phyloP scores from a whole-genome alignment of 2,888 invertebrate genomes.

The Drosophila buzzatii region DNA sequence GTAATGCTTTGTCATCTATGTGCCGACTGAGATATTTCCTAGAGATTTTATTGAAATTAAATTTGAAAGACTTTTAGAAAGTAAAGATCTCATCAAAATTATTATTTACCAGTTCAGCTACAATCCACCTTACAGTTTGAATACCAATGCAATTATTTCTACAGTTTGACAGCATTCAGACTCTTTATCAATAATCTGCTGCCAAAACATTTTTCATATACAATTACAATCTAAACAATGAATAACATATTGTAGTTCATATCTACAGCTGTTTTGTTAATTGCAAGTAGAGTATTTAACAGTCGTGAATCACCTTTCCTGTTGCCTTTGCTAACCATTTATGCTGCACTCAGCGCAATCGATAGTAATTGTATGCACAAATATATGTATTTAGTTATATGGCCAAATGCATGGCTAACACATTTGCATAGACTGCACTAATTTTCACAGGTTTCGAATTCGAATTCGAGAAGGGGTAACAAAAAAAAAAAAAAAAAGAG shows the following conservation, averaged over 20 bases:
- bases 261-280: neutral
- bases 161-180: neutral
- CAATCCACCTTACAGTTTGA: neutral
- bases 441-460: conserved; percentile 38
- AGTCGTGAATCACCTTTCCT: neutral
- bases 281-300: neutral
- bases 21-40: too few species aligned
- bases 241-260: neutral
- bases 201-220: neutral
- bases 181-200: neutral
- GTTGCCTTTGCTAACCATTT: conserved; percentile 4
- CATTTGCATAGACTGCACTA: conserved; percentile 55
- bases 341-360: conserved; percentile 49
- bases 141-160: neutral
- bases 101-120: neutral
- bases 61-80: too few species aligned
- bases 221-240: neutral
- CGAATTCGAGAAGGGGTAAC: neutral
- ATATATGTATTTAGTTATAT: neutral
- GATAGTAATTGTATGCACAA: conserved; percentile 40
- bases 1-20: too few species aligned
- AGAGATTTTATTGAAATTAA: too few species aligned
- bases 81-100: neutral
- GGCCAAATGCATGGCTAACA: conserved; percentile 27
- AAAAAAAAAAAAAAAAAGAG: neutral